Percentiles rank a stretch among this genome's conserved stretches.
Evolutionary conservation across 1,140 invertebrate genomes (phyloP).

Genomic region (Zaprionus gabonicus): DNA sequence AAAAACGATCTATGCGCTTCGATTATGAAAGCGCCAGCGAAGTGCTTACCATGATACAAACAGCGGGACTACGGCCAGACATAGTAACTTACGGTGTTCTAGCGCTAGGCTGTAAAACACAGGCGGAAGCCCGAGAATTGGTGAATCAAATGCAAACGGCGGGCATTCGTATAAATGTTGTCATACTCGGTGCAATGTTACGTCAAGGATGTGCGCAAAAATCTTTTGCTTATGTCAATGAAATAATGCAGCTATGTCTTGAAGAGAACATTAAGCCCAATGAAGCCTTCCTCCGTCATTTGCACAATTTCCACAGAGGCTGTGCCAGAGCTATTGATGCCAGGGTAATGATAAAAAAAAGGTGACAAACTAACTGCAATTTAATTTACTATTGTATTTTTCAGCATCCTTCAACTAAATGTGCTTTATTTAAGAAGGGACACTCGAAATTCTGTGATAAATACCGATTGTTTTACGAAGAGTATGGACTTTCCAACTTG

Average conservation of each 20-base stretch:
- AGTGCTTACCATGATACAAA: conserved; percentile 88
- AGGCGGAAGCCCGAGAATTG: conserved; percentile 87
- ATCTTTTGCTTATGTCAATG: conserved; percentile 88
- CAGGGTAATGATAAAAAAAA: conserved; percentile 79
- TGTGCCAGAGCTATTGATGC: conserved; percentile 84
- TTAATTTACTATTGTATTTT: neutral
- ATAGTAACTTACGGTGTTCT: conserved; percentile 94
- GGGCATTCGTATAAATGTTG: conserved; percentile 88
- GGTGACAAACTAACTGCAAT: neutral
- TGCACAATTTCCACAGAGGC: conserved; percentile 86
- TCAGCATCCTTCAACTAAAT: conserved; percentile 72
- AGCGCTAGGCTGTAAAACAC: conserved; percentile 90
- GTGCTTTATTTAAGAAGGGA: conserved; percentile 73
- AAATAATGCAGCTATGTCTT: conserved; percentile 88
- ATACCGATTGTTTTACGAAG: conserved; percentile 85
- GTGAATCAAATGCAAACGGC: conserved; percentile 89
- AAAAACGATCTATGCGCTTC: conserved; percentile 88
- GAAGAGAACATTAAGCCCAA: conserved; percentile 87
- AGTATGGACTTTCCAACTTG: conserved; percentile 85
- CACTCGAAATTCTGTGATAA: conserved; percentile 85
- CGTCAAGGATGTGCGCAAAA: conserved; percentile 86
- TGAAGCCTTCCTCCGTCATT: conserved; percentile 85
- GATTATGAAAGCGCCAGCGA: conserved; percentile 88
- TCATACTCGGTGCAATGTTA: conserved; percentile 90
- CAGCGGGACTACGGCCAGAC: conserved; percentile 88